Base-by-base conservation (phyloP, 2,113 vertebrate species). In the Sceloporus tristichus region DNA sequence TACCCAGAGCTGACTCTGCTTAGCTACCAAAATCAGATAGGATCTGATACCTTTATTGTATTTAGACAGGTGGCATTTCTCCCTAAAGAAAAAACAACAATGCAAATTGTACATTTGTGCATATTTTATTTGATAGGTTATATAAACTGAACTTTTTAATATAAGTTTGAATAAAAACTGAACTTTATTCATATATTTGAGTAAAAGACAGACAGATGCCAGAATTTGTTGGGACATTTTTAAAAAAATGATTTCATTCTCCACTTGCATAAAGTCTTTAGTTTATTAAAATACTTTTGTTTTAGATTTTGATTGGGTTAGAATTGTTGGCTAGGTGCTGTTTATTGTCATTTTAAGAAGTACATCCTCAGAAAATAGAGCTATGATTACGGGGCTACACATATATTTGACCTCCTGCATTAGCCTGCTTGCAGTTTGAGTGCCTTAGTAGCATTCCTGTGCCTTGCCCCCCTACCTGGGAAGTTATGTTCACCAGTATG, bases 61-160 rank as follows among this genome's bases (percentile, higher is more conserved):
- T 48, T 48, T 48, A 48, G 48, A 48, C 48, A 73, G 14, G 8
- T 73, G 66, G 85, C 21, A 80, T 62, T 34, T 66, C 14, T 66
- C 59, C 29, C 56, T 48, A n/a, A 65, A 68, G 87, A 19, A 82
- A 66, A 29, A 75, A 48, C 48, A 27, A 54, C 42, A 77, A 48
- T 83, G 71, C 42, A 83, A 66, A 83, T 27, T 71, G 76, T 40
- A 81, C 9, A 21, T 76, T 76, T 54, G 13, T 79, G 21, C 62
- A 80, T 59, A 34, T 87, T 87, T 80, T 71, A 42, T 53, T 19
- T 76, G 68, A 13, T 40, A 48, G 18, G 29, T 76, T 83, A 76
- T 53, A 53, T 54, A 88, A 88, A 34, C 13, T 77, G 80, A 83
- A 75, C 56, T 82, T 83, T 88, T 40, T 53, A 34, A 34, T 34